Evolutionary conservation across 2,888 invertebrate species (phyloP), one percentile per base, ranked within the genome.

Genomic region (Philereme transversata): DNA sequence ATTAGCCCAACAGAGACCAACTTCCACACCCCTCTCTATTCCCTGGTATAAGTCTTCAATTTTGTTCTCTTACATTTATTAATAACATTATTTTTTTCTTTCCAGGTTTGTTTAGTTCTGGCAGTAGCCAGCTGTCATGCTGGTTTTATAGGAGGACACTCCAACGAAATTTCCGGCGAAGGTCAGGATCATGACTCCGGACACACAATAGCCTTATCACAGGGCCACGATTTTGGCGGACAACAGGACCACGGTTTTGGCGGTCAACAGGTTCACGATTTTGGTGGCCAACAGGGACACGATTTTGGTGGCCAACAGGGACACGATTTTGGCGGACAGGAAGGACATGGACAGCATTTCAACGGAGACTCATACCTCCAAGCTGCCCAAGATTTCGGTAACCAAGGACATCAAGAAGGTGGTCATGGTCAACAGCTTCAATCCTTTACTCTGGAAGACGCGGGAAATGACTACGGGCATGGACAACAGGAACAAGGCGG

Each of bases 111-210:
- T 85, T 76, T 90, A 74, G 74, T 92, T 70, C 76, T 91, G 82
- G 90, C 86, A 78, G 86, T 87, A 74, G 90, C 89, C 78, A 78
- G 82, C 64, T 86, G 90, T 84, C 84, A 83, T 76, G 92, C 90
- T 70, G 86, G 90, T 52, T 78, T 73, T 54, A 74, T 79, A 61
- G 74, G 75, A 36, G 77, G 78, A 41, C 82, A 77, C 65, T 77
- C 82, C 62, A 78, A 82, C 64, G 80, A 79, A 35, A 67, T 81
- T 38, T 65, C 69, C 9, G 82, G 79, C 57, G 82, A 78, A 62
- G 82, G 76, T 44, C 78, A 79, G 40, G 76, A 78, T 40, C 76
- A 76, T 46, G 81, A 79, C 49, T 78, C 79, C 36, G 76, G 74
- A 4, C 78, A 79, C 34, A 75, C 53, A 45, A 60, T 54, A 67